Conservation (phyloP, 2,797 vertebrate genomes). For the Sylvia borin region DNA sequence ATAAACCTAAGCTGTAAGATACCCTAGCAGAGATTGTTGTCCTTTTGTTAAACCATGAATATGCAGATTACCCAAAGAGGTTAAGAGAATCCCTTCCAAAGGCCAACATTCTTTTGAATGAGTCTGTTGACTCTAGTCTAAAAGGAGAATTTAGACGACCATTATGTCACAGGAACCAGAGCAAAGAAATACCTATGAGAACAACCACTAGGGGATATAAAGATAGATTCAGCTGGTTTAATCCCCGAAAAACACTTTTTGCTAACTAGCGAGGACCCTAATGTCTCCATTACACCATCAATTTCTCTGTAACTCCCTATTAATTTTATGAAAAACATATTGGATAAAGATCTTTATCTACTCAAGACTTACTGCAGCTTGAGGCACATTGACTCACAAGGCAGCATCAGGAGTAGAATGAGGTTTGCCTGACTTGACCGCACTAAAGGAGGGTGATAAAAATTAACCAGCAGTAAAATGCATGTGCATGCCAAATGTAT, state of each 20-base stretch:
- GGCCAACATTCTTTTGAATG: background rate
- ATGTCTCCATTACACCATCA: background rate
- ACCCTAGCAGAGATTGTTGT: background rate
- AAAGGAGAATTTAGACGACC: background rate
- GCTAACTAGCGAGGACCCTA: background rate
- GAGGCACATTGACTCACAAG: background rate
- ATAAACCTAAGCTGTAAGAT: background rate
- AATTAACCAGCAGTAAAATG: background rate
- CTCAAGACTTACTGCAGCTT: background rate
- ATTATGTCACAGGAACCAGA: background rate
- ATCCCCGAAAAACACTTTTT: background rate
- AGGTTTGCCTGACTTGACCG: background rate
- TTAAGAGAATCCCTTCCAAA: background rate
- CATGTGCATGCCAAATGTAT: background rate
- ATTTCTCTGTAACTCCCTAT: background rate
- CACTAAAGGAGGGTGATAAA: background rate
- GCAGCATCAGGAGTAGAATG: background rate
- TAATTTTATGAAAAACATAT: background rate
- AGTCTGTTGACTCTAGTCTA: background rate
- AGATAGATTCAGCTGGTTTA: background rate
- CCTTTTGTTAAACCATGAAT: background rate
- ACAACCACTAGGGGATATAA: background rate
- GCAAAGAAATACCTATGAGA: background rate
- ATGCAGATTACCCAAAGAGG: fast-evolving
- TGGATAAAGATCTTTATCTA: background rate